phyloP scores from a whole-genome alignment of 2,888 invertebrate genomes.

The Alsophila aescularia region DNA sequence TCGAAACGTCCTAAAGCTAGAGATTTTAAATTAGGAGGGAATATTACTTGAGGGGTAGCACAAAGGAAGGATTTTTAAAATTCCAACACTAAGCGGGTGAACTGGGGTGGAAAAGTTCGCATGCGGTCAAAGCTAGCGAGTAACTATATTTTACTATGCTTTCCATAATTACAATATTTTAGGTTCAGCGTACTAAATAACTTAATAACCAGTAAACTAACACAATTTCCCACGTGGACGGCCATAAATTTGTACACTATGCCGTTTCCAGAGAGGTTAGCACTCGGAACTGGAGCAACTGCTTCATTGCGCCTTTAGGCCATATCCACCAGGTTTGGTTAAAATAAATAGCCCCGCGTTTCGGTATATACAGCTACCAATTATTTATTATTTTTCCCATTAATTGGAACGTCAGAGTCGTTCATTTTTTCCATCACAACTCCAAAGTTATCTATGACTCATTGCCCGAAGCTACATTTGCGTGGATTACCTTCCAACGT shows the following conservation, averaged over 20 bases:
- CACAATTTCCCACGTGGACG: neutral
- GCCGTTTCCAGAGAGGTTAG: constrained; percentile 31
- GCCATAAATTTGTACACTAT: constrained; percentile 26
- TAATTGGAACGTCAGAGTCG: constrained; percentile 63
- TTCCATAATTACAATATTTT: too few species aligned
- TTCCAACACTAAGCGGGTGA: too few species aligned
- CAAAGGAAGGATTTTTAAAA: too few species aligned
- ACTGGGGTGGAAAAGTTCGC: too few species aligned
- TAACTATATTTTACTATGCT: neutral
- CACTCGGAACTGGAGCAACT: constrained; percentile 26
- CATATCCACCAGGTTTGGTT: constrained; percentile 61
- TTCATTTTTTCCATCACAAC: constrained; percentile 55
- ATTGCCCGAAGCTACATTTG: constrained; percentile 44
- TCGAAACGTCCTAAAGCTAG: too few species aligned
- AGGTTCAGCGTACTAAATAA: neutral
- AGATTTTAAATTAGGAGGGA: too few species aligned
- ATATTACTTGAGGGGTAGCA: too few species aligned
- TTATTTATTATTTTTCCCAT: constrained; percentile 55
- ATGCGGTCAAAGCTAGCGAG: too few species aligned
- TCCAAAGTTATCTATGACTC: constrained; percentile 51
- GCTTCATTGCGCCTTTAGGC: constrained; percentile 41
- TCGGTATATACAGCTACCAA: constrained; percentile 58
- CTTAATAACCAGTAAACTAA: neutral
- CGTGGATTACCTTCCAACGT: constrained; percentile 47
- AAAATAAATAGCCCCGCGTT: constrained; percentile 63